Conservation (phyloP, 92 coral and sea anemone genomes). For the Zoanthus solanderi region DNA sequence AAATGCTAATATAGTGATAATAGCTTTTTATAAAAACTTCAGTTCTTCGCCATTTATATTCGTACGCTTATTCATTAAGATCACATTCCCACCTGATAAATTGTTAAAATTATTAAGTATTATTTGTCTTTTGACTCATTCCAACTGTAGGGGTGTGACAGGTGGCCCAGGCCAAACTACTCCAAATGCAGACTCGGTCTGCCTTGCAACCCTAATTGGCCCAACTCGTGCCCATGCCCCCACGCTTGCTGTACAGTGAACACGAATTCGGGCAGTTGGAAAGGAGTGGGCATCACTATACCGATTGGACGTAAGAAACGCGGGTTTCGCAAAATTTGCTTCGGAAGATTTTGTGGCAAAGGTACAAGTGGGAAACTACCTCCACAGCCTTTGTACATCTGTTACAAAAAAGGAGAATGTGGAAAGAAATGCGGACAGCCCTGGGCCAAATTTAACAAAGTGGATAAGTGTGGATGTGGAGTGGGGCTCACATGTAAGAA, state of each 20-base stretch:
- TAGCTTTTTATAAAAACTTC: no score
- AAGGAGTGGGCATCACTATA: conserved; percentile 17
- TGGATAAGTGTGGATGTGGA: conserved; percentile 38
- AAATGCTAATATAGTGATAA: no score
- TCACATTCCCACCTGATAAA: no score
- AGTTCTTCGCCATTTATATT: no score
- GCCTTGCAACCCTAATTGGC: conserved; percentile 22
- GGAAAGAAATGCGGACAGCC: conserved; percentile 46
- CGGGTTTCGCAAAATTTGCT: neutral
- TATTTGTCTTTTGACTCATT: neutral
- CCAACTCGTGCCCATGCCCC: conserved; percentile 41
- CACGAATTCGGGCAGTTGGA: conserved; percentile 21
- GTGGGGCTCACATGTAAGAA: conserved; percentile 36
- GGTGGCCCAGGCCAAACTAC: conserved; percentile 29
- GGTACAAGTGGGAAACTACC: conserved; percentile 22
- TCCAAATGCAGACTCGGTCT: conserved; percentile 23
- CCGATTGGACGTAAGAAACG: conserved; percentile 40
- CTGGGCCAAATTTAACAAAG: conserved; percentile 38
- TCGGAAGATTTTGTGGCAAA: conserved; percentile 8
- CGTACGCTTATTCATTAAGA: no score
- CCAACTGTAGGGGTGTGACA: conserved; percentile 30
- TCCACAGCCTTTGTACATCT: neutral
- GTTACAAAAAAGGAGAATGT: conserved; percentile 36
- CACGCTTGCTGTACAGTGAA: conserved; percentile 25
- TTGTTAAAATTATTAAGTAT: no score